Base-by-base conservation (phyloP, 1,140 invertebrate genomes). In the Oryzaephilus surinamensis region DNA sequence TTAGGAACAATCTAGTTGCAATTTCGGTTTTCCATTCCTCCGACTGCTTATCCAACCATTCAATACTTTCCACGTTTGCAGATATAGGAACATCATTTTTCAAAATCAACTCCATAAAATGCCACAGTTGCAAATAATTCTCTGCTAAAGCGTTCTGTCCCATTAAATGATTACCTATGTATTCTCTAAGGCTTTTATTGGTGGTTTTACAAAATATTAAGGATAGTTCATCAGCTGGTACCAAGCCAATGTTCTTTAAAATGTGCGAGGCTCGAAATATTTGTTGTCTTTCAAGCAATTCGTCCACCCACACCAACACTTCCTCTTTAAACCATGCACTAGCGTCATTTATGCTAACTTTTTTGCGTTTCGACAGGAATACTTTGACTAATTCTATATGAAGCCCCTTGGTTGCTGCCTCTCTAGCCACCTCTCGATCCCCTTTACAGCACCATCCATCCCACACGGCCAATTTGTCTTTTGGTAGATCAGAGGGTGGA, bases 221-320 rank as follows among this genome's bases (percentile, higher is more conserved):
- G 47, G 67, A 66, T 27, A 79, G 63, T 58, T 76, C 70, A 27
- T 65, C 57, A 23, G 65, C 48, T 23, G 75, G 66, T 53, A 74
- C 65, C 39, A 73, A 62, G 42, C 65, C 64, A 15, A 73, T 67
- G 61, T 78, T 77, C 40, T 64, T 65, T 36, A 79, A 51, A 45
- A 79, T 66, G 58, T 76, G 76, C 8, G 73, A 66, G 17, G 73
- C 74, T 62, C 71, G 69, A 46, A 71, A 73, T 52, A 77, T 71
- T 54, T 77, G 74, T 48, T 67, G 70, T 40, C 74, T 64, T n/a
- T 63, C 55, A 14, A 79, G 48, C 16, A 79, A 56, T 50, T 77
- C 72, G 2, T 66, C 57, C 11, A 74, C 67, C 76, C 76, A 79
- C 36, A 63, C 60, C 48, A 70, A 67, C 4, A 77, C 72, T 61